Conservation (phyloP, 2,888 invertebrate genomes). For the Chamaedrilus cognettii region DNA sequence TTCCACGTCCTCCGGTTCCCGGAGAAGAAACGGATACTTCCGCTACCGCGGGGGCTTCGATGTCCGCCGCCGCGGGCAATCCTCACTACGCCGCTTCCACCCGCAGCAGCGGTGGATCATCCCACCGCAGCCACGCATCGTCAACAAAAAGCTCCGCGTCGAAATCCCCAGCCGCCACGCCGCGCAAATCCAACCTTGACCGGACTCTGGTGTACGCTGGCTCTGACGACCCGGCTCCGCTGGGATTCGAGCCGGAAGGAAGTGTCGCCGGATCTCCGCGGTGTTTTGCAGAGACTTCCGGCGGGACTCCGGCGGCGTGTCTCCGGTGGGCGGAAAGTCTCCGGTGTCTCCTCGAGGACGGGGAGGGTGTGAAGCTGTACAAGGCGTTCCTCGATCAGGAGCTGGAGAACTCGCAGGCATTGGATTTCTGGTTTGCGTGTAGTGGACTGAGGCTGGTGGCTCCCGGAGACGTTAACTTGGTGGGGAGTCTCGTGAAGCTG, state of each 20-base stretch:
- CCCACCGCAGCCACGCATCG: too few relatives aligned
- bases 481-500: constrained; percentile 73
- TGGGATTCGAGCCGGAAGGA: constrained; percentile 67
- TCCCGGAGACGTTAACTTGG: constrained; percentile 65
- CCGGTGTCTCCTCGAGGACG: constrained; percentile 81
- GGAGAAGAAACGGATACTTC: constrained; percentile 58
- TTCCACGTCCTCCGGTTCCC: constrained; percentile 56
- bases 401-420: constrained; percentile 24
- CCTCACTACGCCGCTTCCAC: constrained; percentile 28
- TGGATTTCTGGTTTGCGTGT: constrained; percentile 82
- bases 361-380: constrained; percentile 86
- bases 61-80: constrained; percentile 40
- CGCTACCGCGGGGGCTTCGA: constrained; percentile 53
- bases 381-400: constrained; percentile 63
- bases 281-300: constrained; percentile 55
- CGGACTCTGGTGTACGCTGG: constrained; percentile 35
- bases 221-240: constrained; percentile 58
- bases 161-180: constrained; percentile 50
- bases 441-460: constrained; percentile 51
- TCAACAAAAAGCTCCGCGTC: too few relatives aligned
- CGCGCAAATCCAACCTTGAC: constrained; percentile 54
- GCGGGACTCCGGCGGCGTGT: constrained; percentile 68
- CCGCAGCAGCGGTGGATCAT: constrained; percentile 37
- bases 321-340: constrained; percentile 88
- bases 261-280: constrained; percentile 61